Evolutionary conservation across 2,797 vertebrate genomes (phyloP).

Genomic region (Myotis pilosus): DNA sequence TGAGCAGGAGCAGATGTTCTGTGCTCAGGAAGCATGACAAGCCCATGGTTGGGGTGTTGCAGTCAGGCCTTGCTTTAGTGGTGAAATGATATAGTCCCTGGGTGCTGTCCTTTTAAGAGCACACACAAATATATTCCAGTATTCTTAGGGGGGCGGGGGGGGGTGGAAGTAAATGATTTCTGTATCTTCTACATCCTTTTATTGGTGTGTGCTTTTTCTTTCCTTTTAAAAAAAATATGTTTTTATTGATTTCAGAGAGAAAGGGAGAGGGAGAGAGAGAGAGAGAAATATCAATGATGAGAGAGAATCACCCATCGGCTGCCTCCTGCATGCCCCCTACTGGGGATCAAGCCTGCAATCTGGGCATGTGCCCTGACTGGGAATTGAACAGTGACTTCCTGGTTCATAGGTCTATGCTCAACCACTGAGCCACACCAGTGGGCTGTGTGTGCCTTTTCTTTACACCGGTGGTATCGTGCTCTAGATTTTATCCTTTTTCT

Average conservation of each 20-base stretch:
- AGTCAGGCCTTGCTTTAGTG: not conserved
- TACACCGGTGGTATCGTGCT: not conserved
- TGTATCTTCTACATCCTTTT: constrained; percentile 2
- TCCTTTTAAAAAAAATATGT: not conserved
- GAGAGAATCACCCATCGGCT: not conserved
- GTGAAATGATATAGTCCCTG: not conserved
- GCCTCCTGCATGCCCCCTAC: too few relatives aligned
- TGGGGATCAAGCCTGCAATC: too few relatives aligned
- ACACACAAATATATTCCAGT: not conserved
- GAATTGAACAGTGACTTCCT: too few relatives aligned
- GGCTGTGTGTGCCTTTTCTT: not conserved
- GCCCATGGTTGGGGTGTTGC: too few relatives aligned
- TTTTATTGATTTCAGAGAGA: not conserved
- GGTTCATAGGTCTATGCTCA: too few relatives aligned
- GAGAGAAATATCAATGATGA: not conserved
- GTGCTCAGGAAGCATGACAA: not conserved
- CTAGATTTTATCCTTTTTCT: not conserved
- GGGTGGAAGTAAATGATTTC: not conserved
- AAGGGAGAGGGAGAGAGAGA: not conserved
- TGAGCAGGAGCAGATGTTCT: not conserved
- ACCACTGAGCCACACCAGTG: not conserved
- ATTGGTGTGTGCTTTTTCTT: not conserved
- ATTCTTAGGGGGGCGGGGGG: not conserved
- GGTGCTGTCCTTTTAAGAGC: not conserved
- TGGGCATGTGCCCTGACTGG: too few relatives aligned